These are phyloP conservation scores for Ophion ellenae DNA, from an alignment of 2,888 invertebrate genomes.

Conservation along the genomic window DNA sequence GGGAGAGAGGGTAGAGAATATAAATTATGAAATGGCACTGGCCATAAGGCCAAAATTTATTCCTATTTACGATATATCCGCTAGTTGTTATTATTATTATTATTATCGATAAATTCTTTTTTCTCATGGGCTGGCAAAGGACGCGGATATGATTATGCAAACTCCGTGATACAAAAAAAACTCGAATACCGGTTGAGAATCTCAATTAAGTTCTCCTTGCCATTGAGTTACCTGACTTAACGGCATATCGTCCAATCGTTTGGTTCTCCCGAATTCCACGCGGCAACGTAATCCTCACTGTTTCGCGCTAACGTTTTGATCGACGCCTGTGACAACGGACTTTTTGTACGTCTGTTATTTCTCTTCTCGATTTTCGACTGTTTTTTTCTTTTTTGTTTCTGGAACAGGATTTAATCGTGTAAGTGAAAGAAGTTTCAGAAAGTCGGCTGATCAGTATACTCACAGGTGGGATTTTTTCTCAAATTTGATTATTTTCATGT, in stretches of 20 bases:
- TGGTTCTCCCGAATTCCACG: conserved; percentile 27
- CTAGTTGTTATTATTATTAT: conserved; percentile 15
- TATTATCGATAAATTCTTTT: conserved; percentile 1
- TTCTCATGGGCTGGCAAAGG: neutral
- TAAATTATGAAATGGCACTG: neutral
- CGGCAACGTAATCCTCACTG: conserved; percentile 17
- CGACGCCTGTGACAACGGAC: conserved; percentile 6
- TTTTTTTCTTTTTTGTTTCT: neutral
- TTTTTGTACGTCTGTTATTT: conserved; percentile 7
- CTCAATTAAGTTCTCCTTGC: conserved; percentile 13
- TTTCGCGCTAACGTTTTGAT: neutral
- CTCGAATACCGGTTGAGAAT: conserved; percentile 38
- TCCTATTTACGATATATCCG: conserved; percentile 6
- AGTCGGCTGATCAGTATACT: too few species aligned
- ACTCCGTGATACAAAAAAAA: conserved; percentile 11
- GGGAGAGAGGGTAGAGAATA: neutral
- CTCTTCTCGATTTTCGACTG: conserved; percentile 16
- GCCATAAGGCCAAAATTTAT: conserved; percentile 15
- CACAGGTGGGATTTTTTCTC: too few species aligned
- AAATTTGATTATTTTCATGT: too few species aligned
- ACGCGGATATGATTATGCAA: conserved; percentile 50
- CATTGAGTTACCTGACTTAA: conserved; percentile 42
- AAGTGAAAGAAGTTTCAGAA: neutral
- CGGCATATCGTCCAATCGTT: conserved; percentile 28
- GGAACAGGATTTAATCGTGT: neutral